These are phyloP conservation scores for Pipa parva DNA, from an alignment of 2,113 vertebrate genomes.

Conservation along the genomic window DNA sequence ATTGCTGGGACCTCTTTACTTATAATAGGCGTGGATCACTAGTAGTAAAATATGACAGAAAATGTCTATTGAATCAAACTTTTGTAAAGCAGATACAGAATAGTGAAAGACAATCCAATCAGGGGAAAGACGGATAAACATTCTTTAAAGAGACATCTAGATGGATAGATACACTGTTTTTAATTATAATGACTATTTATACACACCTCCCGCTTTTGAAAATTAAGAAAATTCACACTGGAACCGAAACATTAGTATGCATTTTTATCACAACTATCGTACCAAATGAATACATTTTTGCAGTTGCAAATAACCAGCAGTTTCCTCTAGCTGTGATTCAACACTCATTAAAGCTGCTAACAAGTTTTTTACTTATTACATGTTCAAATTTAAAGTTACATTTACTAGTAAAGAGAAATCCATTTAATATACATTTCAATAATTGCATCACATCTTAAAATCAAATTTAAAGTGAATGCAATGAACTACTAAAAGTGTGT, in stretches of 20 bases:
- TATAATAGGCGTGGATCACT: neutral
- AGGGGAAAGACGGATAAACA: no score
- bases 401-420: conserved; percentile 45
- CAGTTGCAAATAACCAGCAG: conserved; percentile 44
- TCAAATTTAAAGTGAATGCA: no score
- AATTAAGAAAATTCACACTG: conserved; percentile 45
- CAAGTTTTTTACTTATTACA: conserved; percentile 49
- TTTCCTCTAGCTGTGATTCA: conserved; percentile 47
- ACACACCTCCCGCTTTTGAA: conserved; percentile 1
- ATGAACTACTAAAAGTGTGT: no score
- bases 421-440: conserved; percentile 47
- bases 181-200: neutral
- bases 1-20: no score
- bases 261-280: conserved; percentile 39
- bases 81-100: neutral
- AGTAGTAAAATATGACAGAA: neutral
- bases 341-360: conserved; percentile 50
- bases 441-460: no score
- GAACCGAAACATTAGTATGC: conserved; percentile 40
- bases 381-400: conserved; percentile 48
- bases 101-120: neutral
- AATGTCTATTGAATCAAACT: no score
- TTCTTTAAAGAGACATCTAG: neutral
- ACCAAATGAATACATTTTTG: conserved; percentile 45
- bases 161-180: neutral